phyloP scores from a whole-genome alignment of 2,888 invertebrate genomes.

The Melanostoma mellinum region DNA sequence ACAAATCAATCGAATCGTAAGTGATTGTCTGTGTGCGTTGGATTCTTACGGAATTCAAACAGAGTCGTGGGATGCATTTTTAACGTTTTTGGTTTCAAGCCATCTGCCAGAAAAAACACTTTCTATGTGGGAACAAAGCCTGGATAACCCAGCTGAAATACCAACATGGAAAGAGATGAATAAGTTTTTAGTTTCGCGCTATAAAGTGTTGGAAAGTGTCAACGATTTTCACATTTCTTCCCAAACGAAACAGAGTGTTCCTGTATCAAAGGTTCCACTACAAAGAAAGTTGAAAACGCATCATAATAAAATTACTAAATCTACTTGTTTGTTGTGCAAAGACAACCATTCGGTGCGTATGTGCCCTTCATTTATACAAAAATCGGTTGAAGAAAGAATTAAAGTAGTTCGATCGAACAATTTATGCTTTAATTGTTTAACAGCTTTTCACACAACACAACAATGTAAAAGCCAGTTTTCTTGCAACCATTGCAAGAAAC shows the following conservation, averaged over 20 bases:
- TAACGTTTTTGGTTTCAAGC: slow-evolving; percentile 8
- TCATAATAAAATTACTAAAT: slow-evolving; percentile 1
- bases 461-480: slow-evolving; percentile 6
- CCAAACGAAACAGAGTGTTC: not conserved
- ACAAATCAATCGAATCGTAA: no score
- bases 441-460: slow-evolving; percentile 12
- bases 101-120: not conserved
- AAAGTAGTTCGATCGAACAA: slow-evolving; percentile 17
- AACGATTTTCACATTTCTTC: not conserved
- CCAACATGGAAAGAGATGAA: slow-evolving; percentile 25
- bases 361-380: slow-evolving; percentile 14
- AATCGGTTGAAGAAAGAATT: slow-evolving; percentile 3
- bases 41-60: slow-evolving; percentile 20
- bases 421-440: slow-evolving; percentile 26
- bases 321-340: not conserved
- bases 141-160: slow-evolving; percentile 5
- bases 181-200: not conserved
- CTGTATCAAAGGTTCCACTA: not conserved
- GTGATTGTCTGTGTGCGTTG: slow-evolving; percentile 28
- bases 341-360: slow-evolving; percentile 16
- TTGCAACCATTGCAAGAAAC: slow-evolving; percentile 21
- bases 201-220: slow-evolving; percentile 11
- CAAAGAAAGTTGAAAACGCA: not conserved
- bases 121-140: not conserved
- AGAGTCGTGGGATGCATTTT: slow-evolving; percentile 21